Conservation (phyloP, 2,888 invertebrate genomes). For the Luffia ferchaultella region DNA sequence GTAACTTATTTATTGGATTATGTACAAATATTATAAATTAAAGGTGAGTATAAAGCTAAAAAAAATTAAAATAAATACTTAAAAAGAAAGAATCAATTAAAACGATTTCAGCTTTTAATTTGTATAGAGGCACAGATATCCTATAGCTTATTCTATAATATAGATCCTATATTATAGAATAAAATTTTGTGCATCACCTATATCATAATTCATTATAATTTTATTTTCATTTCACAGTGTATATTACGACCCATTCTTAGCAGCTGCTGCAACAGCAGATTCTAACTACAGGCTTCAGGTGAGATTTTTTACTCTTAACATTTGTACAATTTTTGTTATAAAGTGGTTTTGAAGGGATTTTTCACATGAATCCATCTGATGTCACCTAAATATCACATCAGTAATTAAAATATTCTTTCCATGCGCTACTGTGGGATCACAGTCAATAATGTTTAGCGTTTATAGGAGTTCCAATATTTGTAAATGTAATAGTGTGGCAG, state of each 20-base stretch:
- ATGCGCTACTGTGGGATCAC: background rate
- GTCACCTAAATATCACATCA: background rate
- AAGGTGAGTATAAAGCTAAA: no score
- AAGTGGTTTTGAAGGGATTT: background rate
- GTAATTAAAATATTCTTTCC: background rate
- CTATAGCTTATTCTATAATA: no score
- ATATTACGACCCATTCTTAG: constrained; percentile 96
- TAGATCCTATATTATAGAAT: no score
- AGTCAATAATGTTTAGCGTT: background rate
- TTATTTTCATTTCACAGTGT: constrained; percentile 69
- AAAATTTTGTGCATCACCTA: no score
- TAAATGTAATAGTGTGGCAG: constrained; percentile 5
- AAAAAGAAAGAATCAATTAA: no score
- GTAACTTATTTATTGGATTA: no score
- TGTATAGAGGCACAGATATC: no score
- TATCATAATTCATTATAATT: background rate
- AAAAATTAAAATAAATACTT: no score
- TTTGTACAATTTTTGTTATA: no score
- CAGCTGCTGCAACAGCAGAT: constrained; percentile 85
- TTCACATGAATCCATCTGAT: background rate
- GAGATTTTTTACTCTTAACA: constrained; percentile 44
- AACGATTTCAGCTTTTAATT: no score
- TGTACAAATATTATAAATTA: no score
- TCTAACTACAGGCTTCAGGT: constrained; percentile 93
- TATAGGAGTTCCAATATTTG: background rate